Percentiles rank a stretch among this genome's conserved stretches.
Conservation (phyloP, 2,113 vertebrate genomes). For the Tragelaphus strepsiceros region DNA sequence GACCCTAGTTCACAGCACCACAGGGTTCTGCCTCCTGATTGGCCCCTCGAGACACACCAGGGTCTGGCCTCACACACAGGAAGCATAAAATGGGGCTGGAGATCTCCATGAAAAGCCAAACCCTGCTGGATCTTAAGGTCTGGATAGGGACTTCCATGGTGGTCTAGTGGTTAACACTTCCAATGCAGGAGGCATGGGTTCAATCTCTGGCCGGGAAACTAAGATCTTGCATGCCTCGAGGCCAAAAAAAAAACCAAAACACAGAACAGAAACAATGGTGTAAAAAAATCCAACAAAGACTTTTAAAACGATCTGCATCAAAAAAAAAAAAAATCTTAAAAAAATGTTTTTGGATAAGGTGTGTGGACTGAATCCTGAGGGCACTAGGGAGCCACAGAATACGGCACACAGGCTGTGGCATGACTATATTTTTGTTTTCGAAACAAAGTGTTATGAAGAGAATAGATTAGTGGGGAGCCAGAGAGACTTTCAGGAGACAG, state of each 20-base stretch:
- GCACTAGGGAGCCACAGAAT: neutral
- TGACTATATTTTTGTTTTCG: neutral
- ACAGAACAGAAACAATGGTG: neutral
- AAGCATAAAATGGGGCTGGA: neutral
- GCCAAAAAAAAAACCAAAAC: neutral
- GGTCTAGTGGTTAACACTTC: neutral
- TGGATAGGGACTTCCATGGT: neutral
- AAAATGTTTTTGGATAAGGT: neutral
- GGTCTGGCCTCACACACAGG: neutral
- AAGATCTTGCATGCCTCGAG: neutral
- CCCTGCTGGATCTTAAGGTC: neutral
- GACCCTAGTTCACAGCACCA: accelerated
- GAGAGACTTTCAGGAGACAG: neutral
- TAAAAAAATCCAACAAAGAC: neutral
- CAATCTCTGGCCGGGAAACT: neutral
- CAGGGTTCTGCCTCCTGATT: accelerated
- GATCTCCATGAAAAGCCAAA: neutral
- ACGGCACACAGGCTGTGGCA: neutral
- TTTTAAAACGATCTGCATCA: neutral
- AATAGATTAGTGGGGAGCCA: neutral
- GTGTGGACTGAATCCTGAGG: neutral
- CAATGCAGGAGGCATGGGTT: neutral
- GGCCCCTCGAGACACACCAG: neutral
- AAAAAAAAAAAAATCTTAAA: neutral
- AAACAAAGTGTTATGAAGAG: neutral